These are phyloP conservation scores for Sardina pilchardus DNA, from an alignment of 2,113 vertebrate species.

Conservation along the genomic window DNA sequence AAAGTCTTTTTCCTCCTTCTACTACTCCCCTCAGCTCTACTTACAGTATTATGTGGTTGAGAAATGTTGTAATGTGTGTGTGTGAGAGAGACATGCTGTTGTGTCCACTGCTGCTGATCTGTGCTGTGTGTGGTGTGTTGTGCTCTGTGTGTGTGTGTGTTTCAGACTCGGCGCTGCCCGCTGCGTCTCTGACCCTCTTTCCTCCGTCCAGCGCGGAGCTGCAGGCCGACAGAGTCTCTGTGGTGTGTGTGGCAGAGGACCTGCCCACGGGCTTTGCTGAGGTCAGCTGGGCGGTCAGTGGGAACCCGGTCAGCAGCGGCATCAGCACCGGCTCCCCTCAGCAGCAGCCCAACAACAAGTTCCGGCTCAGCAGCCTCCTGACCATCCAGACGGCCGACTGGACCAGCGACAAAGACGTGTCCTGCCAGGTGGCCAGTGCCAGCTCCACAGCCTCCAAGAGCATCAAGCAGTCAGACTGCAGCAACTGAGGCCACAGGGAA, in stretches of 20 bases:
- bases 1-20: too few species aligned
- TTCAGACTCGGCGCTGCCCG: slow-evolving; percentile 53
- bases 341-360: slow-evolving; percentile 56
- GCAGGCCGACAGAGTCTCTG: slow-evolving; percentile 53
- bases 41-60: too few species aligned
- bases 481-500: slow-evolving; percentile 22
- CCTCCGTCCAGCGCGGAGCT: slow-evolving; percentile 64
- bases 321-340: slow-evolving; percentile 59
- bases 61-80: background rate
- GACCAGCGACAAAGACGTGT: slow-evolving; percentile 49
- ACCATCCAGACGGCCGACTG: slow-evolving; percentile 55
- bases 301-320: slow-evolving; percentile 54
- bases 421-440: slow-evolving; percentile 54
- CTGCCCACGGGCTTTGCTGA: slow-evolving; percentile 53
- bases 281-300: slow-evolving; percentile 56
- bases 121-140: background rate
- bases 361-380: slow-evolving; percentile 64
- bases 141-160: too few species aligned
- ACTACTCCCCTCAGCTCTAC: too few species aligned
- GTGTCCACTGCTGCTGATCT: background rate
- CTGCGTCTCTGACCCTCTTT: slow-evolving; percentile 62
- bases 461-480: slow-evolving; percentile 49
- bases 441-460: slow-evolving; percentile 47
- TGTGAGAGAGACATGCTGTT: background rate
- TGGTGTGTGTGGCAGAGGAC: slow-evolving; percentile 60